Percentiles rank a stretch among this genome's conserved stretches.
These are phyloP conservation scores for Heteractis magnifica DNA, from an alignment of 92 coral and sea anemone genomes.

Conservation along the genomic window DNA sequence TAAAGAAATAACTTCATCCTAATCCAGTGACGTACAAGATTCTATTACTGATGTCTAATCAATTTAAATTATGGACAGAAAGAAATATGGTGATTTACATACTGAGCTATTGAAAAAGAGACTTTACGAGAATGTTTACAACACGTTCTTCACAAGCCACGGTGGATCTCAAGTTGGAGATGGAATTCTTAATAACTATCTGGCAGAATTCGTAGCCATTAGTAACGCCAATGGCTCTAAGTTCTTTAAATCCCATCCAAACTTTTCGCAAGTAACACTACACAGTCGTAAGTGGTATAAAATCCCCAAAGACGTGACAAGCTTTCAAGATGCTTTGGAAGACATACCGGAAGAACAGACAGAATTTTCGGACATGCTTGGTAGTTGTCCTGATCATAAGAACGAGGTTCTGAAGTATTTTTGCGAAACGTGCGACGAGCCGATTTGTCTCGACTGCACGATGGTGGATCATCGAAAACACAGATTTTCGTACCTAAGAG, in stretches of 20 bases:
- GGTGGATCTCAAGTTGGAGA: slow-evolving; percentile 30
- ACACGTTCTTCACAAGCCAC: slow-evolving; percentile 54
- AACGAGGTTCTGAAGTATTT: slow-evolving; percentile 77
- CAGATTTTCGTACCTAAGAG: slow-evolving; percentile 77
- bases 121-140: slow-evolving; percentile 62
- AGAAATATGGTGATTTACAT: slow-evolving; percentile 55
- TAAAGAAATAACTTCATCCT: background rate
- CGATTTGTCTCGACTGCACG: slow-evolving; percentile 88
- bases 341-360: slow-evolving; percentile 88
- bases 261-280: slow-evolving; percentile 24
- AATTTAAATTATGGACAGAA: slow-evolving; percentile 54
- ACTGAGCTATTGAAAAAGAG: slow-evolving; percentile 66
- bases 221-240: slow-evolving; percentile 54
- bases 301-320: slow-evolving; percentile 60
- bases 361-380: slow-evolving; percentile 72
- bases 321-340: slow-evolving; percentile 71
- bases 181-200: slow-evolving; percentile 71
- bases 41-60: background rate
- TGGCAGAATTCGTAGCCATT: slow-evolving; percentile 70
- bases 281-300: slow-evolving; percentile 64
- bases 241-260: slow-evolving; percentile 57
- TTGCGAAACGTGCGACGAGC: slow-evolving; percentile 94
- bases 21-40: background rate
- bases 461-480: slow-evolving; percentile 81
- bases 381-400: slow-evolving; percentile 78